Percentiles rank a stretch among this genome's conserved stretches.
These are phyloP conservation scores for Probosciger aterrimus DNA, from an alignment of 2,113 vertebrate genomes.

Conservation along the genomic window DNA sequence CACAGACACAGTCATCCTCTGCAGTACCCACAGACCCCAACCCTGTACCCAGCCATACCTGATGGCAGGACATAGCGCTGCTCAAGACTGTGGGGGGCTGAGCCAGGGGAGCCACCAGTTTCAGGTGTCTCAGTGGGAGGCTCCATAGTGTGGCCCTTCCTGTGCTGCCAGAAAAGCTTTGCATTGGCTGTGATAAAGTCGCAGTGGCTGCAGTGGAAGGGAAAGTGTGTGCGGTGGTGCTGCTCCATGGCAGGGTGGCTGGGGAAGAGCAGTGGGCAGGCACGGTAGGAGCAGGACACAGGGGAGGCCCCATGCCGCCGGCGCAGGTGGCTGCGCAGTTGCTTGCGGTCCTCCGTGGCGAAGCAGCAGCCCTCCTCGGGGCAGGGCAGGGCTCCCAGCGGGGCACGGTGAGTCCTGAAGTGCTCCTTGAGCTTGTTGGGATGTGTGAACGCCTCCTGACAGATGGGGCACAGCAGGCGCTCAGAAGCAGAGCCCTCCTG, in stretches of 20 bases:
- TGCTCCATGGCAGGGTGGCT: slow-evolving; percentile 76
- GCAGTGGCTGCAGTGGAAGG: slow-evolving; percentile 81
- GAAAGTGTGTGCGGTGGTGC: slow-evolving; percentile 76
- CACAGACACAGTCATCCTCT: background rate
- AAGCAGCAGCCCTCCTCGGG: slow-evolving; percentile 72
- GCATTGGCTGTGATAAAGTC: slow-evolving; percentile 74
- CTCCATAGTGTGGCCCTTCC: slow-evolving; percentile 44
- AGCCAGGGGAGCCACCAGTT: rapidly evolving
- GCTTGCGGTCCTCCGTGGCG: slow-evolving; percentile 60
- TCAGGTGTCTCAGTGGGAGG: rapidly evolving
- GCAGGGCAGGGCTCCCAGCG: slow-evolving; percentile 58
- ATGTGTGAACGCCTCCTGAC: slow-evolving; percentile 62
- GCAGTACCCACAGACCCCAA: background rate
- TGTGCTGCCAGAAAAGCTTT: slow-evolving; percentile 78
- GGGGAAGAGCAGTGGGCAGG: slow-evolving; percentile 75
- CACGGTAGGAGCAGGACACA: slow-evolving; percentile 70
- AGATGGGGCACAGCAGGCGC: slow-evolving; percentile 71
- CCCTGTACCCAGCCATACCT: background rate
- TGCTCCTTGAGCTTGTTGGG: slow-evolving; percentile 77
- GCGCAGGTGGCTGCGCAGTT: slow-evolving; percentile 72
- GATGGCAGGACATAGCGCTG: background rate
- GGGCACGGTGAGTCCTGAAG: slow-evolving; percentile 71
- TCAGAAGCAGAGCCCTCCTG: background rate
- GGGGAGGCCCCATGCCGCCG: slow-evolving; percentile 63
- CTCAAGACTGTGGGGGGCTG: rapidly evolving